Evolutionary conservation across 2,113 vertebrate genomes (phyloP), one percentile per base, ranked within the genome.

Genomic region (Vidua macroura): DNA sequence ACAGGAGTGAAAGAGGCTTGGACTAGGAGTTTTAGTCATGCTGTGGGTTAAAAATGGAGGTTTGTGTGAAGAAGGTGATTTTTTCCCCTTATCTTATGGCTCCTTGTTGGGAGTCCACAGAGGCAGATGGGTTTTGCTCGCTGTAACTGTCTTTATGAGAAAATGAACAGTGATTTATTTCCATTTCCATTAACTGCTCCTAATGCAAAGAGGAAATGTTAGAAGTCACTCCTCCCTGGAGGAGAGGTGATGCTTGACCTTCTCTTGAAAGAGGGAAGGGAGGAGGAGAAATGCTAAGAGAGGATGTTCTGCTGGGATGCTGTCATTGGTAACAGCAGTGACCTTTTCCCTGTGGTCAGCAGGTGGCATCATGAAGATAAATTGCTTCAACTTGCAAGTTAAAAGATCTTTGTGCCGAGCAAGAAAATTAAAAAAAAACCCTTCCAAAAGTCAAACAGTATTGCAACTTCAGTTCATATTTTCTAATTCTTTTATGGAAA

Each of bases 341-440:
- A 94, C 95, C 94, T 96, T 94, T 94, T 97, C 79, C 82, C 88
- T 37, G 72, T 92, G 94, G 90, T 95, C 95, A 93, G 88, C 79
- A 93, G 75, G 83, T 81, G 92, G 76, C 90, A 93, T 88, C 80
- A 66, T 86, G 78, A 88, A 97, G 92, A 96, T 58, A 90, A 96
- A 96, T 95, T 30, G 62, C 90, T 96, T 72, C 62, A 68, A 63
- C 85, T 83, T 74, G 37, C 41, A 88, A 66, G 52, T 79, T 93
- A 92, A 94, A 93, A 90, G 79, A 84, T 86, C 33, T 88, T 81
- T 64, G 58, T 68, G 52, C 53, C 1, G 2, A 78, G 72, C 30
- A 72, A 88, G 72, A 88, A 88, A 80, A 92, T 79, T 9, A 2
- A 30, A 69, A 70, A 62, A 69, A 43, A 22, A 37, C n/a, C 0